Conservation (phyloP, 1,140 invertebrate genomes). For the Hylyphantes graminicola region DNA sequence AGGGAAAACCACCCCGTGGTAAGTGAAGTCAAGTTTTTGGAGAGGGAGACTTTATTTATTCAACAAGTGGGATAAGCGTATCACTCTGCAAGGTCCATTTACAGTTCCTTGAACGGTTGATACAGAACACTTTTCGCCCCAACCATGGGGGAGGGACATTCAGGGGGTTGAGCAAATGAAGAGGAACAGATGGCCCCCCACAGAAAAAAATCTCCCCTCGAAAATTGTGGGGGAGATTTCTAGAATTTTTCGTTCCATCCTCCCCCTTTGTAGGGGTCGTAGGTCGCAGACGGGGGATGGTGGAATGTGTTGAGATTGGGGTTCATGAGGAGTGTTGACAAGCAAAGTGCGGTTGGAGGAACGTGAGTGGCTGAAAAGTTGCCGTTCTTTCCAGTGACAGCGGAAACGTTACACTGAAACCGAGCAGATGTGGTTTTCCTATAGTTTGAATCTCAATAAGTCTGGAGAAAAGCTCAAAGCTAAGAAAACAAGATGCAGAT, state of each 20-base stretch:
- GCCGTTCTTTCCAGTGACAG: too few relatives aligned
- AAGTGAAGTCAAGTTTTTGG: slow-evolving; percentile 21
- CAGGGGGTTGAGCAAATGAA: background rate
- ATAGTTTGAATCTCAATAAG: too few relatives aligned
- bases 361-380: too few relatives aligned
- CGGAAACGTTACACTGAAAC: too few relatives aligned
- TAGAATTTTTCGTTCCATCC: slow-evolving; percentile 6
- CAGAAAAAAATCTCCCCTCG: background rate
- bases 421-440: too few relatives aligned
- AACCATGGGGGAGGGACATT: background rate
- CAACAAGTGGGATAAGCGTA: slow-evolving; percentile 41
- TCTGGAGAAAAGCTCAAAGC: too few relatives aligned
- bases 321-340: slow-evolving; percentile 29
- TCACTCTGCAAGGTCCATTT: slow-evolving; percentile 41
- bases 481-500: too few relatives aligned
- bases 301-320: background rate
- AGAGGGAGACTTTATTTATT: slow-evolving; percentile 32
- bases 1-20: slow-evolving; percentile 15
- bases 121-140: slow-evolving; percentile 5
- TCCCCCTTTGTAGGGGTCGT: slow-evolving; percentile 1
- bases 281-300: background rate
- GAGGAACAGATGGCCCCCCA: slow-evolving; percentile 33
- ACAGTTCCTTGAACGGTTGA: slow-evolving; percentile 14
- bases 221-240: slow-evolving; percentile 2
- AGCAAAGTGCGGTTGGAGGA: background rate